Evolutionary conservation across 2,113 vertebrate species (phyloP), one percentile per base, ranked within the genome.

Genomic region (Pygoscelis adeliae): DNA sequence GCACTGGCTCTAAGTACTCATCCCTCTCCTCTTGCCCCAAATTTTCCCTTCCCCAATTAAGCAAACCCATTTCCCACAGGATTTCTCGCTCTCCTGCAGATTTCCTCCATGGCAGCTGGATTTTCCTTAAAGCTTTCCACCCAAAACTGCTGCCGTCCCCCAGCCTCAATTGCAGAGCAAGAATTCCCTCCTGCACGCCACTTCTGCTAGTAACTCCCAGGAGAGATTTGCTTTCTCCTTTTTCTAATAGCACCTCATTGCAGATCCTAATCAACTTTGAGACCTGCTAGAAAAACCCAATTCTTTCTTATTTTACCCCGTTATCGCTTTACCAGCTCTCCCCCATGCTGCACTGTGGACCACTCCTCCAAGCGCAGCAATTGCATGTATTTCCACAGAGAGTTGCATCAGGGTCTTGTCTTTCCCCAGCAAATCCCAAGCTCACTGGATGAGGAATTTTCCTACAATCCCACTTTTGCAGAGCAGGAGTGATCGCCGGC

Each of bases 401-500:
- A 27, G 13, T n/a, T 1, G 0, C 15, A 40, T 46, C 0, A 1
- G 76, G 53, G 26, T 47, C 53, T 61, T 36, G 15, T 18, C 58
- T 59, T 46, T 11, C 19, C 40, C 59, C 73, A 11, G 34, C 44
- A 73, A 55, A 90, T 47, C 66, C 76, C 5, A 1, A 52, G 0
- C 3, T 61, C 61, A 0, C 22, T 3, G 1, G 17, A 17, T 0
- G 0, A 46, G n/a, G 15, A 74, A 44, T 53, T 81, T 53, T 40
- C 46, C 52, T 4, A 5, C 32, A 21, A 17, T 20, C 69, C 65
- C 3, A 19, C 12, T 52, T 73, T 38, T 42, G 13, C 53, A 34
- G 8, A 74, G 74, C 25, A 3, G 32, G 38, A 83, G 7, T 0
- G 0, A 55, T 23, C 8, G 1, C 8, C 1, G 0, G 9, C n/a